Percentiles rank a stretch among this genome's conserved stretches.
Conservation (phyloP, 2,797 vertebrate genomes). For the Malacoraja senta region DNA sequence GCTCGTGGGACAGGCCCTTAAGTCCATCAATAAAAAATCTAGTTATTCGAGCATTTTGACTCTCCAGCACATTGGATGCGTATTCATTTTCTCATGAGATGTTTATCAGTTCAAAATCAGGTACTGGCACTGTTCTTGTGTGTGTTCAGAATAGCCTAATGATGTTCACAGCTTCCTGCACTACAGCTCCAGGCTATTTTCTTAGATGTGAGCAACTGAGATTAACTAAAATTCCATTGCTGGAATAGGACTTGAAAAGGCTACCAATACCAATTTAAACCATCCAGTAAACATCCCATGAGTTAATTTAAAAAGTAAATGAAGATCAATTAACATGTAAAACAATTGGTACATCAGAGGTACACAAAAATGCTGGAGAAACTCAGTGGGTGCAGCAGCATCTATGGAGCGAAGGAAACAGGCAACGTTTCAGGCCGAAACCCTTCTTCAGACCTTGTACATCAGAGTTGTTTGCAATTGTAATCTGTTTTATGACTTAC, state of each 20-base stretch:
- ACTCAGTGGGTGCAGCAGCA: no score
- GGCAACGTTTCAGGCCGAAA: no score
- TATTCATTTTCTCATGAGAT: background rate
- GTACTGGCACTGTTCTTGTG: background rate
- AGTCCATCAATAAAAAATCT: background rate
- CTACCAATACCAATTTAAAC: conserved; percentile 28
- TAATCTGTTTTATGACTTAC: background rate
- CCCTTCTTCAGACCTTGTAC: no score
- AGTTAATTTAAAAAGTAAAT: conserved; percentile 28
- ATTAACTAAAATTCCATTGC: background rate
- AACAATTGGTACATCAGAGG: background rate
- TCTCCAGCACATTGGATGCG: background rate
- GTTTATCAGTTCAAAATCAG: background rate
- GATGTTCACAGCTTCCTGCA: background rate
- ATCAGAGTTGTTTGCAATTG: conserved; percentile 11
- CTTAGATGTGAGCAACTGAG: background rate
- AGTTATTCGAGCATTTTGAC: background rate
- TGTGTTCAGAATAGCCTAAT: background rate
- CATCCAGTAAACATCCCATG: background rate
- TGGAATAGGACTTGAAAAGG: background rate
- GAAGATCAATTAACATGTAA: background rate
- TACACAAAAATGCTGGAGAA: no score
- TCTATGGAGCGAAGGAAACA: no score
- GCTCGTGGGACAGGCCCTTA: no score
- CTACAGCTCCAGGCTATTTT: background rate